Evolutionary conservation across 2,113 vertebrate genomes (phyloP), one percentile per base, ranked within the genome.

Genomic region (Pteronura brasiliensis): DNA sequence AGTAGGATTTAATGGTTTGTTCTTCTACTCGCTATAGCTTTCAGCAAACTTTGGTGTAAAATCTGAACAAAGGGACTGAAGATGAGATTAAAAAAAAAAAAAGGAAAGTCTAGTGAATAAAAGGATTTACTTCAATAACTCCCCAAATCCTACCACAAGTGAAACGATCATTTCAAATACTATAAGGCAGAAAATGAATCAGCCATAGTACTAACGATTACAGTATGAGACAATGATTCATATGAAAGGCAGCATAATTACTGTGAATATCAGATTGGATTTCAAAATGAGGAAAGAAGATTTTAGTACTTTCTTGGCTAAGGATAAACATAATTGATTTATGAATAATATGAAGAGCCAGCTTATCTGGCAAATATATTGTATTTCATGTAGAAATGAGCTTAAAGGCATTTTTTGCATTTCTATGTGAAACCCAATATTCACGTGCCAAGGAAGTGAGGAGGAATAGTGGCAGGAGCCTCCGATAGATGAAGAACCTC

Each of bases 241-340:
- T 97, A 89, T 42, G 96, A 98, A 97, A 98, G 84, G 88, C 92
- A 87, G 71, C 42, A 67, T 98, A 98, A 98, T 98, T 98, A 96
- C 98, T 97, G 92, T 97, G 97, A 98, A 88, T 95, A 98, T 97
- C 96, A 94, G 98, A 95, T 95, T 97, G 95, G 98, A 97, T 98
- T 98, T 98, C 98, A 93, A 93, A 98, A 96, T 65, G 93, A 97
- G 82, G 90, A 97, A 98, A 98, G 95, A 97, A 95, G 93, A 98
- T 98, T 98, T 96, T 97, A 89, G 95, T 95, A 87, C 95, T 98
- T 98, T 98, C 95, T 95, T 97, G 88, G 95, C 98, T 97, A 90
- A 91, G 93, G 93, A 97, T 98, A 97, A 98, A 98, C 94, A 96
- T 96, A 98, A 98, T 96, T 98, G 99, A 98, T 99, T 99, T 98